These are phyloP conservation scores for Heteromurus nitidus DNA, from an alignment of 2,888 invertebrate species.

Conservation along the genomic window DNA sequence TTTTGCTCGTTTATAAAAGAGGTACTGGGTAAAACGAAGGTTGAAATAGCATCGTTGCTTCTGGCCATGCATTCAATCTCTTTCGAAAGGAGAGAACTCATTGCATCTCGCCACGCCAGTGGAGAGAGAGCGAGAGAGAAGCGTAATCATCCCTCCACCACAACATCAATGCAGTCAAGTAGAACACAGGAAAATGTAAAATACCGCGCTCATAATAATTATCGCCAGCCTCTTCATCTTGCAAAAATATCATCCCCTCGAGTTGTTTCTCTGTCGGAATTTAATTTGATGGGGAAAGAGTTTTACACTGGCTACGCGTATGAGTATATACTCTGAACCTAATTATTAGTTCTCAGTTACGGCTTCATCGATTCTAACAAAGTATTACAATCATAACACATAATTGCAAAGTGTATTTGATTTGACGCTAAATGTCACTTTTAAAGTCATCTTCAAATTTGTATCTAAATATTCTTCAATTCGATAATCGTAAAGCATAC, in stretches of 20 bases:
- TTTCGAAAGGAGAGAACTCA: too few species aligned
- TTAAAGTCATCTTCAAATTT: too few species aligned
- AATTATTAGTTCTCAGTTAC: slow-evolving; percentile 50
- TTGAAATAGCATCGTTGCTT: slow-evolving; percentile 8
- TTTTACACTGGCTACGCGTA: not conserved
- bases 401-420: too few species aligned
- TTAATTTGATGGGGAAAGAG: too few species aligned
- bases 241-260: not conserved
- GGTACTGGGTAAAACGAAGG: slow-evolving; percentile 11
- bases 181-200: not conserved
- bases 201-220: not conserved
- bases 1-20: slow-evolving; percentile 1
- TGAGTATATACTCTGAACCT: not conserved
- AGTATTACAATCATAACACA: too few species aligned
- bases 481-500: too few species aligned
- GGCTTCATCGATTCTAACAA: too few species aligned
- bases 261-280: too few species aligned
- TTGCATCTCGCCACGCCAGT: slow-evolving; percentile 8
- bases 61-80: slow-evolving; percentile 11
- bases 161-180: not conserved
- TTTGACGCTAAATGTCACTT: too few species aligned
- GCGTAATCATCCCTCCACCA: not conserved
- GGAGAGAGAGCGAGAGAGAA: not conserved
- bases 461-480: too few species aligned
- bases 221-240: not conserved